Base-by-base conservation (phyloP, 1,140 invertebrate species). In the Leptinotarsa defecta region DNA sequence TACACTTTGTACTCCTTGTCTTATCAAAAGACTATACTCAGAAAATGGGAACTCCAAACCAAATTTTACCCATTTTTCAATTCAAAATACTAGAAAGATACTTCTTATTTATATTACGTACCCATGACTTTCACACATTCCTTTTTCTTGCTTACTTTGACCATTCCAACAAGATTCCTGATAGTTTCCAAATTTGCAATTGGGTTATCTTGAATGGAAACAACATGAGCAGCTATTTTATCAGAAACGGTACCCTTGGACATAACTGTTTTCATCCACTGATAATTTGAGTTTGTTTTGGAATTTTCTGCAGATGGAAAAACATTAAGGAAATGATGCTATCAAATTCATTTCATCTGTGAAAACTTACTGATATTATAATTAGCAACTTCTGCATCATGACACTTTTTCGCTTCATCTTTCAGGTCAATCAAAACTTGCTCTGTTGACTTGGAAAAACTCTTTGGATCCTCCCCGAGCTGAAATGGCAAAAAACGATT, bases 121-220 rank as follows among this genome's bases (percentile, higher is more conserved):
- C 86, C 90, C 87, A 93, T 89, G 62, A 92, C 88, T 78, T 87
- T 88, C 49, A 91, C 87, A 73, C 91, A 93, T 84, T 90, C 89
- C 82, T 94, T 92, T 81, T 93, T 94, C 80, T 94, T 95, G 68
- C 94, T 93, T 48, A 93, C 91, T 87, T 93, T 93, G 0, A 96
- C 91, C 89, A 94, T 92, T 68, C 88, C 89, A 17, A 98, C 88
- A 2, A 98, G 84, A 80, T 89, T 90, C 68, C 90, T 89, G 8
- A 98, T 81, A 68, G 91, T 90, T 20, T 87, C 81, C 6, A 98
- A 83, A 85, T 94, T 95, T 84, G 94, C 92, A 34, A 96, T 87
- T 2, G 95, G 94, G 81, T 93, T 93, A 80, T 97, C 92, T 88
- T 97, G 93, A 73, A 97, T 91, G 19, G 93, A 84, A 11, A 98